Evolutionary conservation across 1,140 invertebrate genomes (phyloP).

Genomic region (Oscheius sp.): DNA sequence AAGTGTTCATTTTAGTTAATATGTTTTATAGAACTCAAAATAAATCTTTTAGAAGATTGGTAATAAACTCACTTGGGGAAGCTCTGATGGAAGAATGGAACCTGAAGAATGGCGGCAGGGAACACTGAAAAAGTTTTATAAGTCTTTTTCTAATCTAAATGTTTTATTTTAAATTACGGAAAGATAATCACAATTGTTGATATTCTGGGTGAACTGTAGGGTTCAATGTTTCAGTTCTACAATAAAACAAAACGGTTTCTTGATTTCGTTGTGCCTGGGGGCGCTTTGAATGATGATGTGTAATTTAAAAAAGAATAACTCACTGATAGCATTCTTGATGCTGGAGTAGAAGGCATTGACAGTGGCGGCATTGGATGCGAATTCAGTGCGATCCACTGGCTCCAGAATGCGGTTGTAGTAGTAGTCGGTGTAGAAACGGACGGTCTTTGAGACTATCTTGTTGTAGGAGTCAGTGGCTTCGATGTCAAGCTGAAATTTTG

Average conservation of each 20-base stretch:
- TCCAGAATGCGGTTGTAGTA: constrained; percentile 65
- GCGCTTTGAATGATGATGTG: constrained; percentile 8
- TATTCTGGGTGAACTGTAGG: not conserved
- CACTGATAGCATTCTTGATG: constrained; percentile 69
- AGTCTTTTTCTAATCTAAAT: too few species aligned
- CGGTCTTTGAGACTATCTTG: constrained; percentile 62
- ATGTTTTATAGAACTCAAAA: not conserved
- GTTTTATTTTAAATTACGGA: too few species aligned
- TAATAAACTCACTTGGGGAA: constrained; percentile 65
- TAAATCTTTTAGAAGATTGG: too few species aligned
- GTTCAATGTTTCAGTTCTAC: too few species aligned
- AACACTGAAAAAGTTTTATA: constrained; percentile 66
- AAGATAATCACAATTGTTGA: too few species aligned
- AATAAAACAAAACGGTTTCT: too few species aligned
- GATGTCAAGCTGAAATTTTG: constrained; percentile 58
- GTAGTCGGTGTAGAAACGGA: constrained; percentile 64
- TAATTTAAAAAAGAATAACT: constrained; percentile 48
- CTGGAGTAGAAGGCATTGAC: constrained; percentile 69
- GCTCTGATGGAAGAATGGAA: constrained; percentile 67
- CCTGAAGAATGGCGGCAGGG: constrained; percentile 70
- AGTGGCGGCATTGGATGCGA: constrained; percentile 65
- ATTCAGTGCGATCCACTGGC: constrained; percentile 63
- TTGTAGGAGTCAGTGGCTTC: constrained; percentile 63
- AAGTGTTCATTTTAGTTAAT: not conserved
- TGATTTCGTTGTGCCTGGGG: too few species aligned